These are phyloP conservation scores for Turdus rufiventris DNA, from an alignment of 2,113 vertebrate species.

Conservation along the genomic window DNA sequence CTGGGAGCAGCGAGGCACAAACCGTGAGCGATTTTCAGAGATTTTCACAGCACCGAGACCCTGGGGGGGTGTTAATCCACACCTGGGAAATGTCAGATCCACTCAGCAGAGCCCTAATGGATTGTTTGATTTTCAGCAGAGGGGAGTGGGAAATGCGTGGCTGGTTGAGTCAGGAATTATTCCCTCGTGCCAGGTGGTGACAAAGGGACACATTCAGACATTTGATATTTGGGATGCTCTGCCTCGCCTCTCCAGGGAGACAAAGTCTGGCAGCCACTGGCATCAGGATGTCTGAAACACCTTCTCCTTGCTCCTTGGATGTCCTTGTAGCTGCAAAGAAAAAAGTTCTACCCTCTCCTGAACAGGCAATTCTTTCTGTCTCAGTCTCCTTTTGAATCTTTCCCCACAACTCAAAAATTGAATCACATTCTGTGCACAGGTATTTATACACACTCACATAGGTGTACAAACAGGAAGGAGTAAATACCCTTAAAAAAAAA, in stretches of 20 bases:
- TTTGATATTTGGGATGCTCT: not conserved
- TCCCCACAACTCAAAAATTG: not conserved
- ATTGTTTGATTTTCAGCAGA: not conserved
- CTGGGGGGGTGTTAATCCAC: constrained; percentile 31
- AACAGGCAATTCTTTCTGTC: not conserved
- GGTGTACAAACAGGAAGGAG: not conserved
- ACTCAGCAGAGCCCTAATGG: constrained; percentile 6
- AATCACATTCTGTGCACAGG: not conserved
- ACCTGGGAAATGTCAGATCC: constrained; percentile 62
- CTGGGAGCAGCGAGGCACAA: not conserved
- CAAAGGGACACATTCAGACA: not conserved
- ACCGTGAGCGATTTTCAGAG: not conserved
- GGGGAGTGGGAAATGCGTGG: not conserved
- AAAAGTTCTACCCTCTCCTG: not conserved
- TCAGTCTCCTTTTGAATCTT: not conserved
- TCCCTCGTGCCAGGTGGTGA: not conserved
- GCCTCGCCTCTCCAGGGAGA: not conserved
- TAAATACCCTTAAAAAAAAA: not conserved
- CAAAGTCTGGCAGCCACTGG: not conserved
- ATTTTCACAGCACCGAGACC: not conserved
- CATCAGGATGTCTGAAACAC: not conserved
- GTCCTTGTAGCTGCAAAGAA: not conserved
- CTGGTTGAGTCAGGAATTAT: constrained; percentile 9
- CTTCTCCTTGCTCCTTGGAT: not conserved
- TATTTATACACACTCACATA: not conserved